Conservation (phyloP, 2,797 vertebrate genomes). For the Glossophaga mutica region DNA sequence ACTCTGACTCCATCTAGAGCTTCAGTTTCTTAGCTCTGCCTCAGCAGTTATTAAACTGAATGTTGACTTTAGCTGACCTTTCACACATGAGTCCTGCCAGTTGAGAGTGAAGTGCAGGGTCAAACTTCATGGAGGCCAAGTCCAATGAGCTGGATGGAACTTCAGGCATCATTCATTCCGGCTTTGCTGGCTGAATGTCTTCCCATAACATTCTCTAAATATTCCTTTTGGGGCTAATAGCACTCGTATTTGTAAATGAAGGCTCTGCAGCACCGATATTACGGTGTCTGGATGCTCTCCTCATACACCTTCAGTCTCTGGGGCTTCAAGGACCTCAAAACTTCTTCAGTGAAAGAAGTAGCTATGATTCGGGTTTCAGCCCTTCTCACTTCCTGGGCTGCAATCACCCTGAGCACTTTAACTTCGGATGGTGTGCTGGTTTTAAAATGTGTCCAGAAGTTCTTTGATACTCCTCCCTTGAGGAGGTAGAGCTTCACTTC, state of each 20-base stretch:
- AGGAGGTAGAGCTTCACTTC: neutral
- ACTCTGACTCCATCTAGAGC: neutral
- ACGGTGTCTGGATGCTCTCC: neutral
- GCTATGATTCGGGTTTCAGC: neutral
- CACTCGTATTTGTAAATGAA: neutral
- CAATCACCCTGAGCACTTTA: neutral
- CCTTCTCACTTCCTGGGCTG: neutral
- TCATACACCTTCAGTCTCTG: neutral
- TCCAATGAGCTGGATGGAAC: neutral
- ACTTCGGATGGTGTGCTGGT: neutral
- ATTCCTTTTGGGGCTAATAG: neutral
- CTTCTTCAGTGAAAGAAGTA: neutral
- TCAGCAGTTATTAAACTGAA: neutral
- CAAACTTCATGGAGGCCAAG: neutral
- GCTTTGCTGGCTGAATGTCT: neutral
- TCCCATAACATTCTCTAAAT: neutral
- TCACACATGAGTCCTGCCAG: neutral
- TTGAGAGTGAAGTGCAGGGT: neutral
- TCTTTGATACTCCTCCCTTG: neutral
- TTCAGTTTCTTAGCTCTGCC: neutral
- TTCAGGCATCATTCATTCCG: neutral
- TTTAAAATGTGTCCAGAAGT: neutral
- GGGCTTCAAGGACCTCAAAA: neutral
- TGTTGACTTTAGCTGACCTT: neutral
- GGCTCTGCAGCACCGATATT: neutral